Evolutionary conservation across 2,888 invertebrate genomes (phyloP), one percentile per base, ranked within the genome.

Genomic region (Andrena bicolor): DNA sequence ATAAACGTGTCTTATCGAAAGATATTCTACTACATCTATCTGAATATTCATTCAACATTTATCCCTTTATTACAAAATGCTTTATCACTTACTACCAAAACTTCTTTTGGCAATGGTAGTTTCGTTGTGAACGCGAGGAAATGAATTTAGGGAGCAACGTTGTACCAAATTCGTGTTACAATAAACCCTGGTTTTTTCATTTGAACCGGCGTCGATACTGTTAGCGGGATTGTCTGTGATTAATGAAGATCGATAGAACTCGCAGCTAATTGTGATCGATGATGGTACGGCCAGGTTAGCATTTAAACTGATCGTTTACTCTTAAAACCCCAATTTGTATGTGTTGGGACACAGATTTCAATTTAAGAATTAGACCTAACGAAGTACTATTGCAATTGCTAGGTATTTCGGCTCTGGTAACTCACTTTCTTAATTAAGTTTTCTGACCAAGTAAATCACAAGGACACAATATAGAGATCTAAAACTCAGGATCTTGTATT

Each of bases 251-350:
- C 63, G 68, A 49, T 64, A 73, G 73, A 61, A 64, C 20, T 63
- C 76, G 16, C 16, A 26, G 26, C 53, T 82, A 82, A 83, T 82
- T 71, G 70, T 72, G 83, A 83, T 83, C 82, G 74, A 83, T 77
- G 82, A 58, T 32, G 13, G 58, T 41, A 23, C 49, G 68, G 65
- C 53, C 23, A 71, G 53, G 53, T 66, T 70, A 61, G 70, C 30
- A 72, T 78, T 78, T 8, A 78, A 32, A 53, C 65, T 23, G 56
- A 20, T n/a, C 61, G 51, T 64, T 35, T 20, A 53, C 63, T 64
- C 58, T 53, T 41, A 49, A 56, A 69, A 66, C 41, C 13, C 6
- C 74, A 26, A 65, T 41, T 70, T 60, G 48, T 53, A 48, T 32
- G 13, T 8, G 16, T 2, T 10, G n/a, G 13, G 8, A 0, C 6